phyloP scores from a whole-genome alignment of 2,888 invertebrate genomes.

The Cyclophora punctaria region DNA sequence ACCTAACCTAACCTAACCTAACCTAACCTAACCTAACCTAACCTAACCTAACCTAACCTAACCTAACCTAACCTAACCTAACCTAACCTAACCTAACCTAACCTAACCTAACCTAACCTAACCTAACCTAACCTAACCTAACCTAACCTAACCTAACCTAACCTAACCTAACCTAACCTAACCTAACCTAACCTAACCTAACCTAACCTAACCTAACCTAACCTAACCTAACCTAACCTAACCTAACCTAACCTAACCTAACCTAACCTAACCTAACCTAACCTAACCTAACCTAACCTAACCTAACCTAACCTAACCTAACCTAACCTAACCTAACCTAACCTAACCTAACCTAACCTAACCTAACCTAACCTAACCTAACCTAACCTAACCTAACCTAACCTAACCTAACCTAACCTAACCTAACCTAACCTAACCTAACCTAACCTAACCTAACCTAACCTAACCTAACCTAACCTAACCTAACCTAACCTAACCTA shows the following conservation, averaged over 20 bases:
- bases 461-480: constrained; percentile 9
- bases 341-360: constrained; percentile 5
- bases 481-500: constrained; percentile 6
- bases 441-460: constrained; percentile 10
- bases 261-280: constrained; percentile 5
- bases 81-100: constrained; percentile 19
- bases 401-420: constrained; percentile 7
- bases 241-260: constrained; percentile 8
- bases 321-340: constrained; percentile 1
- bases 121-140: constrained; percentile 24
- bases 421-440: constrained; percentile 8
- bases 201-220: constrained; percentile 14
- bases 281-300: constrained; percentile 1
- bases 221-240: constrained; percentile 10
- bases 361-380: constrained; percentile 5
- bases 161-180: constrained; percentile 19
- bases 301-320: neutral
- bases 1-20: constrained; percentile 10
- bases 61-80: constrained; percentile 16
- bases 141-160: constrained; percentile 23
- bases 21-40: constrained; percentile 16
- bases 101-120: constrained; percentile 20
- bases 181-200: constrained; percentile 19
- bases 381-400: constrained; percentile 6
- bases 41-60: constrained; percentile 17